Evolutionary conservation across 2,888 invertebrate genomes (phyloP).

Genomic region (Busseola fusca): DNA sequence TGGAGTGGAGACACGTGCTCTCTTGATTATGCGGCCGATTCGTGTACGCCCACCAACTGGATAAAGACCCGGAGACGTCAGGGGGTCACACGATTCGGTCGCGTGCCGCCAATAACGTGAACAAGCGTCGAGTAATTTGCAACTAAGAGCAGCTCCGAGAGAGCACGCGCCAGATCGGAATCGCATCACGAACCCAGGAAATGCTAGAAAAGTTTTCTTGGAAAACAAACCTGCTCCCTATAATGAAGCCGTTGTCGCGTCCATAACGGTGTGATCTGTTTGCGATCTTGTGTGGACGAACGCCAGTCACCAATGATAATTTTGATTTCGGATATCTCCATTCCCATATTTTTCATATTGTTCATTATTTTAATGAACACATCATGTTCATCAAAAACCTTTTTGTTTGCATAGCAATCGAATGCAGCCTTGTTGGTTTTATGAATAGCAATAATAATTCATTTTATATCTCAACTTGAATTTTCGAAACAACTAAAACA

Average conservation of each 20-base stretch:
- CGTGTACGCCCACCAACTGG: constrained; percentile 59
- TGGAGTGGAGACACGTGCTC: constrained; percentile 81
- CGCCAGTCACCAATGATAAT: constrained; percentile 35
- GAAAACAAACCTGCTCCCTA: constrained; percentile 69
- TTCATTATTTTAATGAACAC: constrained; percentile 8
- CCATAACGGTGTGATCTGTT: constrained; percentile 52
- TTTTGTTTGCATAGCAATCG: constrained; percentile 10
- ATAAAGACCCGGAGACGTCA: constrained; percentile 61
- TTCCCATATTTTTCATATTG: background rate
- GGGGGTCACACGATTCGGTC: constrained; percentile 75
- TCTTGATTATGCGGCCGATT: constrained; percentile 69
- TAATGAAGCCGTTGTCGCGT: constrained; percentile 76
- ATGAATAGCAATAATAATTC: constrained; percentile 1
- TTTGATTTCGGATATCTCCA: constrained; percentile 15
- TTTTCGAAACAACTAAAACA: constrained; percentile 28
- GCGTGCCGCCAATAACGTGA: constrained; percentile 73
- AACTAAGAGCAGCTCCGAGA: constrained; percentile 69
- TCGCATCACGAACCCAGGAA: constrained; percentile 81
- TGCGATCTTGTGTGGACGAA: constrained; percentile 29
- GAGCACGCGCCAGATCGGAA: constrained; percentile 79
- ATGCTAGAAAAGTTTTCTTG: constrained; percentile 69
- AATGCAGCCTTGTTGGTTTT: constrained; percentile 22
- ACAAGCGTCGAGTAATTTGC: constrained; percentile 76
- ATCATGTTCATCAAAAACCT: constrained; percentile 6
- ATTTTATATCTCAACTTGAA: constrained; percentile 27